Conservation (phyloP, 2,888 invertebrate genomes). For the Melipona bicolor region DNA sequence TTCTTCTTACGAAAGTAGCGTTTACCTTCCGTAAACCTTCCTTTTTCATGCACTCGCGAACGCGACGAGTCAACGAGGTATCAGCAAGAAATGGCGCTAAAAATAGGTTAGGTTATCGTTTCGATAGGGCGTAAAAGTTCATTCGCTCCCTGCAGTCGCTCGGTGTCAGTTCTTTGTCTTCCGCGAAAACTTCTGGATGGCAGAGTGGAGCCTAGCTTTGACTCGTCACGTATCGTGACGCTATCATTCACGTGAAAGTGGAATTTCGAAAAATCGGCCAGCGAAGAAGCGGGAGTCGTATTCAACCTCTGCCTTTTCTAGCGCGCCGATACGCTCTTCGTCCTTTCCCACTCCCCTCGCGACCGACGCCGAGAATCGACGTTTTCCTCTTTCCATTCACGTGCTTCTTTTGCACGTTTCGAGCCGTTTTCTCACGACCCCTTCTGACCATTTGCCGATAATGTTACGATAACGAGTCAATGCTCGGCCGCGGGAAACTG, state of each 20-base stretch:
- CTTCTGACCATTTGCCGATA: constrained; percentile 63
- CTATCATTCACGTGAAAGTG: too few species aligned
- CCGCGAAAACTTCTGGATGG: background rate
- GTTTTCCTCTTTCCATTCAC: constrained; percentile 49
- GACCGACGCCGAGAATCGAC: constrained; percentile 21
- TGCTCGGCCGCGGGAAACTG: constrained; percentile 36
- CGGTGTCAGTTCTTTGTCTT: background rate
- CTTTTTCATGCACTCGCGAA: constrained; percentile 43
- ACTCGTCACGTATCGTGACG: too few species aligned
- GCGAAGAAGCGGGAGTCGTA: background rate
- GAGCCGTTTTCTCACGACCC: constrained; percentile 41
- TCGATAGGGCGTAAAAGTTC: constrained; percentile 24
- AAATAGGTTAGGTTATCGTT: constrained; percentile 18
- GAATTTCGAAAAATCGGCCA: constrained; percentile 7
- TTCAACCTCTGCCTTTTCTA: constrained; percentile 41
- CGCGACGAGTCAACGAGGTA: constrained; percentile 59
- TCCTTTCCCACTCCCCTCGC: background rate
- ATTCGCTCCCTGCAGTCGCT: constrained; percentile 1
- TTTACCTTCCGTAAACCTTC: constrained; percentile 38
- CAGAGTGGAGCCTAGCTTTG: too few species aligned
- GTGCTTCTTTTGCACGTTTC: constrained; percentile 41
- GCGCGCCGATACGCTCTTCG: background rate
- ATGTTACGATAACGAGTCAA: constrained; percentile 69
- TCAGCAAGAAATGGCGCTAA: constrained; percentile 36
- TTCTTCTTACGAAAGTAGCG: constrained; percentile 38